These are phyloP conservation scores for Nothoprocta perdicaria DNA, from an alignment of 2,113 vertebrate species.

Conservation along the genomic window DNA sequence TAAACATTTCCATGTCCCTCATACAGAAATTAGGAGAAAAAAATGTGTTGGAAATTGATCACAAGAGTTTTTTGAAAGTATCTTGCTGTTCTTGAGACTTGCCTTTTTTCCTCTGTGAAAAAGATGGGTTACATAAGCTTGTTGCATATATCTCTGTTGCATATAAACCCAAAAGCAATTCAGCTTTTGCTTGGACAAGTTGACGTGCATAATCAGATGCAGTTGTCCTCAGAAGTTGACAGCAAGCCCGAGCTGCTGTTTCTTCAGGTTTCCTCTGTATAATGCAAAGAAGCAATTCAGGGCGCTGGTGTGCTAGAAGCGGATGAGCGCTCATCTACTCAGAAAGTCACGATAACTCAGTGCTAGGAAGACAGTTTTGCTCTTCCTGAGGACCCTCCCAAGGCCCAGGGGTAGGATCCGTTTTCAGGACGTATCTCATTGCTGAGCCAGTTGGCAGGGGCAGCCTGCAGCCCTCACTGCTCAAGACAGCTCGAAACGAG, in stretches of 20 bases:
- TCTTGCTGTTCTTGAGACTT: background rate
- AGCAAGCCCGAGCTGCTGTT: background rate
- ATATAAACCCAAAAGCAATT: background rate
- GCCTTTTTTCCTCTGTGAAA: background rate
- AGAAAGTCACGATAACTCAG: background rate
- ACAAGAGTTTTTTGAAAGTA: background rate
- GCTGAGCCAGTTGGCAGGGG: background rate
- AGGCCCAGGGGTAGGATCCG: accelerated
- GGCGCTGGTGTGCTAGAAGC: background rate
- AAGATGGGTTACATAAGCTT: background rate
- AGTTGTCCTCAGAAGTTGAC: background rate
- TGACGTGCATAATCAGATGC: background rate
- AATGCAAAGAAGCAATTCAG: background rate
- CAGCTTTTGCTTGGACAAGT: background rate
- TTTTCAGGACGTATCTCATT: background rate
- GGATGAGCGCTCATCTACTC: background rate
- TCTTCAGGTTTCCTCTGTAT: background rate
- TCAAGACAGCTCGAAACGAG: background rate
- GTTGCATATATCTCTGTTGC: background rate
- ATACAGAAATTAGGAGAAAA: background rate
- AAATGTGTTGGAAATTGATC: background rate
- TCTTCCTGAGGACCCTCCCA: background rate
- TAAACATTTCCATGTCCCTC: background rate
- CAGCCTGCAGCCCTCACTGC: background rate
- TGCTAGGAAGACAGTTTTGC: background rate